These are phyloP conservation scores for Lampris megalopsis DNA, from an alignment of 2,113 vertebrate species.

Conservation along the genomic window DNA sequence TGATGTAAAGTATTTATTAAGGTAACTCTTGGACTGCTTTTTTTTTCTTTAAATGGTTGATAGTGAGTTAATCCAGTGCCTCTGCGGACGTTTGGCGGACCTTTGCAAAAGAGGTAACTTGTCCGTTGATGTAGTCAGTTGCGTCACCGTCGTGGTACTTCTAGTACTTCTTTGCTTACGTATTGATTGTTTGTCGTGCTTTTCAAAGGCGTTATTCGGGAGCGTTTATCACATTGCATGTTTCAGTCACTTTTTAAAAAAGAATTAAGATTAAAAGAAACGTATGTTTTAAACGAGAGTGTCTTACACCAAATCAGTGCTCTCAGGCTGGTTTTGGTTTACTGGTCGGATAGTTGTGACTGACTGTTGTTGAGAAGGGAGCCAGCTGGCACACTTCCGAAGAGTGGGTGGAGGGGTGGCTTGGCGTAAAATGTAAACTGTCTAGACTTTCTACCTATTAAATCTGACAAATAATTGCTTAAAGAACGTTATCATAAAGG, in stretches of 20 bases:
- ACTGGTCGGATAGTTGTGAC: conserved; percentile 30
- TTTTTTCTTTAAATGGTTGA: too few species aligned
- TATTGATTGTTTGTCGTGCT: too few species aligned
- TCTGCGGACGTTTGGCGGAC: background rate
- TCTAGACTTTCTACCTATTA: conserved; percentile 25
- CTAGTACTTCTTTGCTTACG: too few species aligned
- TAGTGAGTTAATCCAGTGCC: too few species aligned
- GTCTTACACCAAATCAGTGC: background rate
- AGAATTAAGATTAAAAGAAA: too few species aligned
- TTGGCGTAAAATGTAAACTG: conserved; percentile 21
- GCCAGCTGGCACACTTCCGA: conserved; percentile 69
- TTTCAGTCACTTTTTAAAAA: too few species aligned
- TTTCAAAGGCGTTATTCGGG: too few species aligned
- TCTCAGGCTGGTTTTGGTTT: background rate
- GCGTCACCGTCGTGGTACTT: too few species aligned
- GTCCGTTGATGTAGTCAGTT: too few species aligned
- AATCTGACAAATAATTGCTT: conserved; percentile 63
- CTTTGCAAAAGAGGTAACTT: conserved; percentile 7
- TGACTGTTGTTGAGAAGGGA: conserved; percentile 33
- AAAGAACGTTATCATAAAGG: conserved; percentile 41
- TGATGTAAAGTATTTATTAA: conserved; percentile 14
- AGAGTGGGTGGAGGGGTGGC: conserved; percentile 33
- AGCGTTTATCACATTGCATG: too few species aligned
- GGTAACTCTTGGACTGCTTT: too few species aligned
- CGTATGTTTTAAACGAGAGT: too few species aligned